A percentile compares a stretch with the other conserved stretches of the same genome.
phyloP scores from a whole-genome alignment of 2,888 invertebrate genomes.

The Watsonalla cultraria region DNA sequence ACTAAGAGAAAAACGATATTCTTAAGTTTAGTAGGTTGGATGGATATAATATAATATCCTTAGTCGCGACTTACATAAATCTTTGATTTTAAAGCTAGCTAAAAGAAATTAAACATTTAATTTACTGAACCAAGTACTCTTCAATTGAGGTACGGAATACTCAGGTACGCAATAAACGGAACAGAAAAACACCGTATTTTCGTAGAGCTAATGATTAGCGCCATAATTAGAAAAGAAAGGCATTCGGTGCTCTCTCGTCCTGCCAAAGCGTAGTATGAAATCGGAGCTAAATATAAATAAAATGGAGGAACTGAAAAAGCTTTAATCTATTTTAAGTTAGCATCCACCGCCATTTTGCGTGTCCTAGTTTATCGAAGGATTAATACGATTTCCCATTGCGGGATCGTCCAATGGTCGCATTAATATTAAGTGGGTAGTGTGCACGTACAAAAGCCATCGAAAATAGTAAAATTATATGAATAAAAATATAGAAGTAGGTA shows the following conservation, averaged over 20 bases:
- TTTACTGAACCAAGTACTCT: background rate
- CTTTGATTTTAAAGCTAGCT: too few species aligned
- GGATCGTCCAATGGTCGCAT: slow-evolving; percentile 26
- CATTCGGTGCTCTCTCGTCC: slow-evolving; percentile 6
- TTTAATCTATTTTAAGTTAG: slow-evolving; percentile 38
- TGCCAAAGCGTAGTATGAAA: slow-evolving; percentile 13
- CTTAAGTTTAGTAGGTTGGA: too few species aligned
- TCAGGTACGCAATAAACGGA: background rate
- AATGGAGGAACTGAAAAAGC: slow-evolving; percentile 35
- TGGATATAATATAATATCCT: too few species aligned
- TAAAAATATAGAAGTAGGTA: too few species aligned
- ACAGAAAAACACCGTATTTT: background rate
- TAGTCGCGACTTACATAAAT: too few species aligned
- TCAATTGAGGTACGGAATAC: background rate
- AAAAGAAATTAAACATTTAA: background rate
- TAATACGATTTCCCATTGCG: slow-evolving; percentile 34
- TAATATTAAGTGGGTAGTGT: slow-evolving; percentile 14
- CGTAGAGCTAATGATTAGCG: background rate
- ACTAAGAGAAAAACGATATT: too few species aligned
- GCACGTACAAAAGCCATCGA: slow-evolving; percentile 5
- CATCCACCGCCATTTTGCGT: slow-evolving; percentile 32
- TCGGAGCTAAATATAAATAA: slow-evolving; percentile 33
- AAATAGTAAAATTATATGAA: too few species aligned
- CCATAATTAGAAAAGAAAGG: background rate
- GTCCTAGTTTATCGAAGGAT: slow-evolving; percentile 36